Evolutionary conservation across 2,888 invertebrate genomes (phyloP), one percentile per base, ranked within the genome.

Genomic region (Sminthurinus aureus): DNA sequence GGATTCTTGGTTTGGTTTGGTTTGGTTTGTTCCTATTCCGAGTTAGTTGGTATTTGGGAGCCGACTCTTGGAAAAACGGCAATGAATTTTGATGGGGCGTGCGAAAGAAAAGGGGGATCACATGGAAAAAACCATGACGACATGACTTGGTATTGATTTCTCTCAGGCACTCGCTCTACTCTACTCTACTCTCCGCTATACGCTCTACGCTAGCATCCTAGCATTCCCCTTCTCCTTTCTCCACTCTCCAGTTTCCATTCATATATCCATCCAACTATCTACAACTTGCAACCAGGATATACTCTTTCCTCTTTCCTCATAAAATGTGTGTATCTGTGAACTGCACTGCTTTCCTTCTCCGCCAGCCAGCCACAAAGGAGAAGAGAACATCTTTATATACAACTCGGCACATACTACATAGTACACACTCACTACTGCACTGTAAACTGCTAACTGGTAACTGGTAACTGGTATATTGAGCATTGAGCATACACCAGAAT

Each of bases 81-180:
- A 79, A 79, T 79, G 79, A 79, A 79, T 79, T 79, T 79, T 79
- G 79, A 79, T 79, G 79, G 79, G 67, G 79, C 79, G 79, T 66
- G 79, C 79, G 69, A 79, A 79, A 79, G 79, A 51, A 69, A 69
- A 50, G 69, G 79, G 79, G 79, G 69, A 69, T 79, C 79, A 79
- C 79, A 67, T 69, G 79, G 82, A 82, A 82, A 82, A 82, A 82
- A 75, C 82, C 75, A 67, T 75, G 82, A 75, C 76, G 75, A 81
- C 81, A 81, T 81, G 82, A 82, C 82, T 82, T 79, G 26, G 18
- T 82, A 82, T 82, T 74, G 82, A 82, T 82, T 38, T 67, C 81
- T 64, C 74, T 24, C 76, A 50, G 76, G 13, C 51, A 13, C 58
- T 76, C 26, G 58, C 76, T 51, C 58, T 75, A 50, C 18, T 75